Base-by-base conservation (phyloP, 2,888 invertebrate species). In the Chrysopilus asiliformis region DNA sequence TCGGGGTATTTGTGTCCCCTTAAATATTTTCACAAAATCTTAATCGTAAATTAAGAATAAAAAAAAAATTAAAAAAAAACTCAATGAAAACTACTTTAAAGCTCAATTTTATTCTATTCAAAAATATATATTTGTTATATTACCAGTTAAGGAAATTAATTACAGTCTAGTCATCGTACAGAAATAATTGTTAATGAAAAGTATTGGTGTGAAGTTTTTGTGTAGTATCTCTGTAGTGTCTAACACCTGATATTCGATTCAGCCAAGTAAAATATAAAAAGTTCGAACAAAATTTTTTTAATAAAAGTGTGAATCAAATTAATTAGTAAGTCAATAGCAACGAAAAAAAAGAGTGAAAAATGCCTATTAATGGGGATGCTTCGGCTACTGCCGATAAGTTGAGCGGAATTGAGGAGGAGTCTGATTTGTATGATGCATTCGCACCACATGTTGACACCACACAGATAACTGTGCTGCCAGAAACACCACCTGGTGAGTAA, bases 371-470 rank as follows among this genome's bases (percentile, higher is more conserved):
- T 51, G 62, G 63, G 41, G 57, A 51, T 38, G 49, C 61, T 40
- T 56, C 59, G 53, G 55, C 57, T 37, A 60, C 58, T 49, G 70
- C 73, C 65, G 77, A 74, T 55, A 78, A 77, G 72, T 67, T 79
- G 68, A 76, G 79, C 49, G 76, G 75, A 50, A 72, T 78, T 61
- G 78, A 77, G 67, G 79, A 79, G 66, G 77, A 79, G 65, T 72
- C 73, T 47, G 80, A 80, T 61, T 68, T 78, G 53, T 78, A 79
- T 52, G 80, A 80, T 66, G 79, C 77, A 40, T 86, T 80, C 62
- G 80, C 83, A 44, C 76, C 80, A 40, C 79, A 84, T 61, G 85
- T 86, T 45, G 85, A 85, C 62, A 75, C 79, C 36, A 74, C 76
- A 44, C 81, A 80, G 51, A 81, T 85, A 51, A 76, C 79, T 18